Base-by-base conservation (phyloP, 2,113 vertebrate genomes). In the Microtus pennsylvanicus region DNA sequence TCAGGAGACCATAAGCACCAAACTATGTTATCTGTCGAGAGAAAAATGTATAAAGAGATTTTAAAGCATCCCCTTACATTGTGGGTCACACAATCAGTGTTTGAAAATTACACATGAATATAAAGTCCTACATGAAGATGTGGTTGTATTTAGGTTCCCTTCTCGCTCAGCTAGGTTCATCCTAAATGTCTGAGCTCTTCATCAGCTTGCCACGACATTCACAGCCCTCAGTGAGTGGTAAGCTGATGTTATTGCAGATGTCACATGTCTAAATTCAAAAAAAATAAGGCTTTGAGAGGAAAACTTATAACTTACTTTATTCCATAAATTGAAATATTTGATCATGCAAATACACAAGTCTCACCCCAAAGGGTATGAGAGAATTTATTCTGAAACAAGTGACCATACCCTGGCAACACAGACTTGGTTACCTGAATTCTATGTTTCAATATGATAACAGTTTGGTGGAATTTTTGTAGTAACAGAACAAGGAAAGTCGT, bases 251-350 rank as follows among this genome's bases (percentile, higher is more conserved):
- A 8, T 30, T 70, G 47, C 26, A 58, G 35, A 76, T 76, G 61
- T 47, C 58, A 12, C 58, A 14, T 77, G 45, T 61, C 19, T 89
- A 52, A 76, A 72, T 24, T 81, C 70, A 30, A 24, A 70, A 30
- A 70, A 77, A 77, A 96, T n/a, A 74, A 95, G 61, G 22, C 3
- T 35, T 55, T 89, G 38, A 38, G 55, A 89, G 86, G 67, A 77
- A 94, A 95, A 93, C 33, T 50, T 67, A 69, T 11, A 52, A 78
- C 17, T 93, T 89, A 91, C 65, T 88, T 87, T 69, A 77, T 95
- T 91, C 76, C 45, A 52, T 67, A 88, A 91, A 42, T 89, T 55
- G 61, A 89, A 83, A 91, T 4, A 81, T 61, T 21, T 47, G 28
- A 33, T 5, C 9, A 47, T 69, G 16, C 47, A 86, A 67, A 67